phyloP scores from a whole-genome alignment of 1,140 invertebrate species.

The Drosophila kanapiae region DNA sequence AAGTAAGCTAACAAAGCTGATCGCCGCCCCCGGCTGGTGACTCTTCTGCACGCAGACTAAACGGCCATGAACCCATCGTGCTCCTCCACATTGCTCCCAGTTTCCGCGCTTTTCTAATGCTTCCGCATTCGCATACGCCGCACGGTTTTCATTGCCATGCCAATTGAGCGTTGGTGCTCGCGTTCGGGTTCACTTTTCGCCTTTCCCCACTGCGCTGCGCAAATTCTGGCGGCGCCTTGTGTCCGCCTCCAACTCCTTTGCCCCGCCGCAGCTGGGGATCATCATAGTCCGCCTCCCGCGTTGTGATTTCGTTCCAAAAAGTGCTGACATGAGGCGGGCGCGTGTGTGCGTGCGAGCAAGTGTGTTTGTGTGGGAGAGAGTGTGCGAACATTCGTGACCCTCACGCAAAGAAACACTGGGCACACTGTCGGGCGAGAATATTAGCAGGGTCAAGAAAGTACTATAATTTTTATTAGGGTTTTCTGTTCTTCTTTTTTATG shows the following conservation, averaged over 20 bases:
- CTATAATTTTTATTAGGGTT: background rate
- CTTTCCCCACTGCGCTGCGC: slow-evolving; percentile 24
- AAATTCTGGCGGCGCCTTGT: slow-evolving; percentile 34
- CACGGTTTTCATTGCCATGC: slow-evolving; percentile 34
- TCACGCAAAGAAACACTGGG: slow-evolving; percentile 23
- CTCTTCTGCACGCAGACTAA: slow-evolving; percentile 15
- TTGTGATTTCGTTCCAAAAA: slow-evolving; percentile 26
- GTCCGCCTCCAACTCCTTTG: slow-evolving; percentile 6
- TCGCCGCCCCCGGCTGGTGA: slow-evolving; percentile 4
- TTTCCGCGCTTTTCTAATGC: slow-evolving; percentile 40
- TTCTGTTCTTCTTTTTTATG: too few species aligned
- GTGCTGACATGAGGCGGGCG: slow-evolving; percentile 4
- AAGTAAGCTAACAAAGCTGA: slow-evolving; percentile 3
- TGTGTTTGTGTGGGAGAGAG: slow-evolving; percentile 1
- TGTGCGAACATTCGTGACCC: slow-evolving; percentile 35
- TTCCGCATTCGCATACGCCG: slow-evolving; percentile 33
- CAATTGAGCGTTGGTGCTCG: slow-evolving; percentile 29
- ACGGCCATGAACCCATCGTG: slow-evolving; percentile 3
- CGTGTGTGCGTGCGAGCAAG: background rate
- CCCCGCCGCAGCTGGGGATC: slow-evolving; percentile 13
- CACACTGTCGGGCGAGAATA: slow-evolving; percentile 7
- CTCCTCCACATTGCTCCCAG: slow-evolving; percentile 1
- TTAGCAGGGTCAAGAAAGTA: background rate
- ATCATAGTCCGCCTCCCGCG: slow-evolving; percentile 14
- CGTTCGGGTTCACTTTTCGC: slow-evolving; percentile 2